A percentile compares a stretch with the other conserved stretches of the same genome.
Evolutionary conservation across 2,797 vertebrate species (phyloP).

Genomic region (Enteromius viviparus): DNA sequence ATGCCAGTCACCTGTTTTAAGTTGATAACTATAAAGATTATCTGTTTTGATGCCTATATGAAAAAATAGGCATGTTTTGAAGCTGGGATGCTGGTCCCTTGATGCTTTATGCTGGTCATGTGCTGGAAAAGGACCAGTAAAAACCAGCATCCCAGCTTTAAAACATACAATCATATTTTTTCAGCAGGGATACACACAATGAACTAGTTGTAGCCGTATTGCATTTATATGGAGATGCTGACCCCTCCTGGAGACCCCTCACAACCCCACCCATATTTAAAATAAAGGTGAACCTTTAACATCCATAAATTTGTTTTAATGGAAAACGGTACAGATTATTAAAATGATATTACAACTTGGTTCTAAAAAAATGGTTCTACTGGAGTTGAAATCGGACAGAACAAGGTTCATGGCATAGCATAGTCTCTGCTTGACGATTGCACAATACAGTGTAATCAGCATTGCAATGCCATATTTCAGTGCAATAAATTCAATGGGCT

Average conservation of each 20-base stretch:
- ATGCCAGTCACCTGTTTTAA: neutral
- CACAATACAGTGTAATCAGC: neutral
- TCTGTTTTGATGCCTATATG: no score
- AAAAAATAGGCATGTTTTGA: no score
- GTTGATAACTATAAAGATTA: neutral
- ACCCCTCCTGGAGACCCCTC: slow-evolving; percentile 4
- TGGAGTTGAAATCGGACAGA: neutral
- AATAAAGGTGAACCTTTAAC: neutral
- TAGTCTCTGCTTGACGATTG: neutral
- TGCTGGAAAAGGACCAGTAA: no score
- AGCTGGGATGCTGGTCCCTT: no score
- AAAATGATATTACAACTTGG: neutral
- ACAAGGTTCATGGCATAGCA: neutral
- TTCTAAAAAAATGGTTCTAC: neutral
- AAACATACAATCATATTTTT: no score
- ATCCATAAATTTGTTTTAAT: neutral
- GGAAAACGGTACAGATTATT: neutral
- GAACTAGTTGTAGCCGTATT: neutral
- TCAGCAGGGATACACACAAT: neutral
- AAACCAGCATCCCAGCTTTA: no score
- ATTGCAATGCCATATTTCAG: slow-evolving; percentile 5
- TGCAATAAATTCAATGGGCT: neutral
- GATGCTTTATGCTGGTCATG: no score
- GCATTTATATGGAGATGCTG: neutral
- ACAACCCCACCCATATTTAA: neutral